Evolutionary conservation across 2,888 invertebrate species (phyloP).

Genomic region (Melanostoma mellinum): DNA sequence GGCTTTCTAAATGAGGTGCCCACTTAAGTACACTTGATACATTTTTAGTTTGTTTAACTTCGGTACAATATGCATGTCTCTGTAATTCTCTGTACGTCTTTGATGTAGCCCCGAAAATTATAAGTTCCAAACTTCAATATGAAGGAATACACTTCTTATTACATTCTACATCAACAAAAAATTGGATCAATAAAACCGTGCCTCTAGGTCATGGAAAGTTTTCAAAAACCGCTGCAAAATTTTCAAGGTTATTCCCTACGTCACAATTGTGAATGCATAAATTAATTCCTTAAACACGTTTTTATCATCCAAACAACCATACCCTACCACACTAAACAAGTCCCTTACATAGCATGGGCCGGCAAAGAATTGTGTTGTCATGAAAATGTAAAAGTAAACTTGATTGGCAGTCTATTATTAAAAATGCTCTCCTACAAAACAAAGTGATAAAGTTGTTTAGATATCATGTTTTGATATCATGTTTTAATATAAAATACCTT

Average conservation of each 20-base stretch:
- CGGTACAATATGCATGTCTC: too few species aligned
- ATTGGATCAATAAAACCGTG: too few species aligned
- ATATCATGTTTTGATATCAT: not conserved
- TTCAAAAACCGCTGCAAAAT: not conserved
- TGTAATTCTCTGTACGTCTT: too few species aligned
- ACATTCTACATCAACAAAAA: too few species aligned
- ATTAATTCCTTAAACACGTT: not conserved
- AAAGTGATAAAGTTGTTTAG: not conserved
- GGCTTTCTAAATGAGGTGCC: too few species aligned
- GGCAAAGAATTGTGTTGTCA: too few species aligned
- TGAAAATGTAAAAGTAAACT: constrained; percentile 5
- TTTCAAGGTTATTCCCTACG: not conserved
- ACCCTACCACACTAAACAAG: constrained; percentile 22
- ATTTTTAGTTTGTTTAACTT: too few species aligned
- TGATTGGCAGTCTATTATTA: not conserved
- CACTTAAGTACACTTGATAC: too few species aligned
- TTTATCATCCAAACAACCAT: not conserved
- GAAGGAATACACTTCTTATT: too few species aligned
- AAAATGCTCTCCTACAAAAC: not conserved
- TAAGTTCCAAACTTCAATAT: too few species aligned
- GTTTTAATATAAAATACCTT: not conserved
- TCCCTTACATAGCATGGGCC: not conserved
- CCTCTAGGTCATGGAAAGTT: constrained; percentile 7
- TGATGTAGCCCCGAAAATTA: too few species aligned
- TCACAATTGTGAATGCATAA: not conserved